Conservation (phyloP, 2,888 invertebrate species). For the Drosophila mulleri region DNA sequence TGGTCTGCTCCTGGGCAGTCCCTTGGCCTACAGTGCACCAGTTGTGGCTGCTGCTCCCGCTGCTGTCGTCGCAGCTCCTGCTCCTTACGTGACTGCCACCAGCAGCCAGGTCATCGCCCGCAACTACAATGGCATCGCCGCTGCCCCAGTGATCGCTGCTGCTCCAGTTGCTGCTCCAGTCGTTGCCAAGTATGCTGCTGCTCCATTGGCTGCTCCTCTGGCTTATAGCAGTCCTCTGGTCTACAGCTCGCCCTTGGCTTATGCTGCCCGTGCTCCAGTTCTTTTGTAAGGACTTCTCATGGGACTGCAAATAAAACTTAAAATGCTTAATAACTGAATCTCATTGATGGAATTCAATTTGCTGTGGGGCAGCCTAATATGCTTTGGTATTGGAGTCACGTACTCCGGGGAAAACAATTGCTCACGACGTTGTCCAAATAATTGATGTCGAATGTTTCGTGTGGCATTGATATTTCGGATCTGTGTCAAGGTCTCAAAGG, state of each 20-base stretch:
- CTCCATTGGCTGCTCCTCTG: constrained; percentile 39
- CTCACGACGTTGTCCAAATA: constrained; percentile 5
- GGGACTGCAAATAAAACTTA: constrained; percentile 6
- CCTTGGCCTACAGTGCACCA: constrained; percentile 38
- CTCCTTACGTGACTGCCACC: constrained; percentile 63
- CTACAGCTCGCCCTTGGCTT: constrained; percentile 39
- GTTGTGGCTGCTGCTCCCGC: constrained; percentile 27
- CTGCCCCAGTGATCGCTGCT: constrained; percentile 41
- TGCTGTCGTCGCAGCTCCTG: constrained; percentile 48
- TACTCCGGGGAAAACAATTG: constrained; percentile 3
- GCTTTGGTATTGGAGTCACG: neutral
- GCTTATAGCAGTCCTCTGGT: constrained; percentile 38
- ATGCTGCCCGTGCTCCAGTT: constrained; percentile 14
- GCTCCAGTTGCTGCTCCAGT: constrained; percentile 25
- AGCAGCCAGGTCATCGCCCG: constrained; percentile 72
- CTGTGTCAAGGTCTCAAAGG: constrained; percentile 16
- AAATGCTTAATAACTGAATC: neutral
- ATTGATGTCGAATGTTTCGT: neutral
- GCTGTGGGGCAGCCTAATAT: neutral
- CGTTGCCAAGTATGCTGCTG: neutral
- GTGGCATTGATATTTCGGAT: constrained; percentile 11
- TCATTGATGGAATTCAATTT: neutral
- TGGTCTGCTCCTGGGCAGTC: constrained; percentile 39
- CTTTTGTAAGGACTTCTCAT: neutral
- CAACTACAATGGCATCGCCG: constrained; percentile 70